Evolutionary conservation across 2,797 vertebrate species (phyloP).

Genomic region (Anguilla marmorata): DNA sequence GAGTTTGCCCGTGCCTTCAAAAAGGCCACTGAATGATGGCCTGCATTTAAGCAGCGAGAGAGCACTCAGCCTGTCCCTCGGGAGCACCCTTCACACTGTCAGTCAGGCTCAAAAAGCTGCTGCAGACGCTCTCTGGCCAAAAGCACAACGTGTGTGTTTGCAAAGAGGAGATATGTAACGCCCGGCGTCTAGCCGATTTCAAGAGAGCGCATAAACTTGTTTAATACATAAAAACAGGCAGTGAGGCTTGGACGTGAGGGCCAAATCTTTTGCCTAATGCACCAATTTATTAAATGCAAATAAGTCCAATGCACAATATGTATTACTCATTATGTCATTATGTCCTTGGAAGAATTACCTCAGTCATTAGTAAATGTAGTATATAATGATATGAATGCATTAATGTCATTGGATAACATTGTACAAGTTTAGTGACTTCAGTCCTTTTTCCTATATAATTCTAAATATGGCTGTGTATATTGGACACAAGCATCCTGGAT

Average conservation of each 20-base stretch:
- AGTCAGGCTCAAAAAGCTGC: slow-evolving; percentile 1
- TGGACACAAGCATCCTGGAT: background rate
- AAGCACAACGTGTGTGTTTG: background rate
- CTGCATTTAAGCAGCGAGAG: background rate
- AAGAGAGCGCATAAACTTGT: background rate
- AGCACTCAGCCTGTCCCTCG: background rate
- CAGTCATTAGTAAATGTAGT: background rate
- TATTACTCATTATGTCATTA: background rate
- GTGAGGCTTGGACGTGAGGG: background rate
- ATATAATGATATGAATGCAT: background rate
- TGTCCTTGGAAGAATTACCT: background rate
- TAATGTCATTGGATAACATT: background rate
- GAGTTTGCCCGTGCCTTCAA: background rate
- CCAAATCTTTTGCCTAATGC: background rate
- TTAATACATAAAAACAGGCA: background rate
- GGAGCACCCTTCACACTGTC: background rate
- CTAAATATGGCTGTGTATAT: background rate
- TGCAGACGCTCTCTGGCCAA: background rate
- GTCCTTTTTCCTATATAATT: background rate
- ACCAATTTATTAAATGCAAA: background rate
- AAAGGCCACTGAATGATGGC: background rate
- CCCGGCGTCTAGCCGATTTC: background rate
- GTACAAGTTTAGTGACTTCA: background rate
- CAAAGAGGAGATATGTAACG: background rate
- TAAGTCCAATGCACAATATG: background rate